Evolutionary conservation across 35 echinoderm and acorn worm species (phyloP).

Genomic region (Hemicentrotus pulcherrimus): DNA sequence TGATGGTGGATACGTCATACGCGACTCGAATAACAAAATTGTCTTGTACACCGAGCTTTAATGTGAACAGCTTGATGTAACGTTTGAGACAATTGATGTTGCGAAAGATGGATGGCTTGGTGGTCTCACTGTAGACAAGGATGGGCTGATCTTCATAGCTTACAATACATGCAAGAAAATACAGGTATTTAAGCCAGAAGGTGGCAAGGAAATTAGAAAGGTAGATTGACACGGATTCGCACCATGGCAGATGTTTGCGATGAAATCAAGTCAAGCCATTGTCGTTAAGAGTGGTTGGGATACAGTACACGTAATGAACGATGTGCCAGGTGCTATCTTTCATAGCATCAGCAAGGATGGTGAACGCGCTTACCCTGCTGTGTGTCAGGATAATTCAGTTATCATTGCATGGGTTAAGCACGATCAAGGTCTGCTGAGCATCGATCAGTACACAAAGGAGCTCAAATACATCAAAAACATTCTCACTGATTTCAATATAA

Average conservation of each 20-base stretch:
- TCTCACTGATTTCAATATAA: neutral
- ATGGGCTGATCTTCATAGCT: neutral
- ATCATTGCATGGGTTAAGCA: slow-evolving; percentile 28
- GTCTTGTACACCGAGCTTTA: no score
- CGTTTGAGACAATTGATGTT: no score
- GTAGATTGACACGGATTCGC: neutral
- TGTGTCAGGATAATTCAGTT: neutral
- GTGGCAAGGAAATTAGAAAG: neutral
- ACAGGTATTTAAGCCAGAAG: neutral
- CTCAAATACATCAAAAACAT: neutral
- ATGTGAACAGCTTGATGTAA: no score
- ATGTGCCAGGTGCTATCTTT: neutral
- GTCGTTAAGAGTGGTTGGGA: neutral
- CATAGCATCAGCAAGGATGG: neutral
- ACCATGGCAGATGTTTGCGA: neutral
- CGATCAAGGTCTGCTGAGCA: neutral
- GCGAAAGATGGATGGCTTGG: no score
- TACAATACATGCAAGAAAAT: neutral
- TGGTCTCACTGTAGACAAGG: neutral
- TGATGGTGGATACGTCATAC: no score
- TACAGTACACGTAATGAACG: neutral
- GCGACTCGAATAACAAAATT: no score
- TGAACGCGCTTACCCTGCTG: neutral
- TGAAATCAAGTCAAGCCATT: neutral
- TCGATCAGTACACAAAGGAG: neutral